A percentile compares a stretch with the other conserved stretches of the same genome.
Evolutionary conservation across 2,888 invertebrate species (phyloP).

Genomic region (Dryocosmus kuriphilus): DNA sequence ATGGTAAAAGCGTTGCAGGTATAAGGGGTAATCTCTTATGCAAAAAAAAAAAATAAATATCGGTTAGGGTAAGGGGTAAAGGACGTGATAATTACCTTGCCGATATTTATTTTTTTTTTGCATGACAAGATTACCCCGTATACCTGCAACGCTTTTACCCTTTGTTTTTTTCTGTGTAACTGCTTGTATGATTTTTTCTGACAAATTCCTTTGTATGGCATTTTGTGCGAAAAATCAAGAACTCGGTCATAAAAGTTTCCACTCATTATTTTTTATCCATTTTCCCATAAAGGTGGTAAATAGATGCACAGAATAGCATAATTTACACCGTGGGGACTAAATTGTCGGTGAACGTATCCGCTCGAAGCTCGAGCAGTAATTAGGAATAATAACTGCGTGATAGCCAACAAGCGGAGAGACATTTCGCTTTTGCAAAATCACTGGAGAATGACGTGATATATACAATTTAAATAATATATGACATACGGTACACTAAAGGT

Average conservation of each 20-base stretch:
- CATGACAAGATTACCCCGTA: no score
- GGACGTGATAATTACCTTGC: no score
- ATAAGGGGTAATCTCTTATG: no score
- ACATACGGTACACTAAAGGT: not conserved
- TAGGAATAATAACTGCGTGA: constrained; percentile 27
- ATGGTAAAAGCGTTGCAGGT: no score
- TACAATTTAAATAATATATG: not conserved
- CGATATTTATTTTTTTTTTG: no score
- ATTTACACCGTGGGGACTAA: not conserved
- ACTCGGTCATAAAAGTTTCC: not conserved
- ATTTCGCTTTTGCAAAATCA: constrained; percentile 25
- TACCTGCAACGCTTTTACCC: no score
- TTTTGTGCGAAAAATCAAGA: not conserved
- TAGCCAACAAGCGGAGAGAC: not conserved
- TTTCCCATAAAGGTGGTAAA: not conserved
- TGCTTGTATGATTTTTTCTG: no score
- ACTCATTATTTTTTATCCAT: not conserved
- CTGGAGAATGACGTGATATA: not conserved
- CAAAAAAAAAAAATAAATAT: no score
- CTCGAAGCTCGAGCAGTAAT: not conserved
- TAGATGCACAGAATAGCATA: not conserved
- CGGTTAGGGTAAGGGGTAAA: no score
- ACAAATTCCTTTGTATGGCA: not conserved
- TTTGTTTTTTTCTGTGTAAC: no score
- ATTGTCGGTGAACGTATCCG: not conserved